Conservation (phyloP, 2,113 vertebrate genomes). For the Pelusios castaneus region DNA sequence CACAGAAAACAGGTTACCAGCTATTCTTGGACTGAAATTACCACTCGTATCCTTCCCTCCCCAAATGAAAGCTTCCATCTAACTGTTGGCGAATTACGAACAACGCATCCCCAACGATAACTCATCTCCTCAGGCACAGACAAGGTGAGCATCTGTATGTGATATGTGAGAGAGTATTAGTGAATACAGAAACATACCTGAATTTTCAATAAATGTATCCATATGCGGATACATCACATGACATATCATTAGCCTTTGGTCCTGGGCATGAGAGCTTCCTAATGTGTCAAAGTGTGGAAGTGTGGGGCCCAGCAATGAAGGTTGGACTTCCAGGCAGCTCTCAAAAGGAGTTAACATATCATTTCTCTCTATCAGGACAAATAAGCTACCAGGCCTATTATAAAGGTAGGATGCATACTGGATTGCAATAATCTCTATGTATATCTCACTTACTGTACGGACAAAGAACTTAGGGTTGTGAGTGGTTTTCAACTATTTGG, state of each 20-base stretch:
- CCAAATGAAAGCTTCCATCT: neutral
- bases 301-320: neutral
- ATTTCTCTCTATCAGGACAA: neutral
- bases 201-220: neutral
- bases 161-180: neutral
- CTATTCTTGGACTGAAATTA: neutral
- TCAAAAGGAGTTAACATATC: conserved; percentile 29
- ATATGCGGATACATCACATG: neutral
- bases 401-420: conserved; percentile 30
- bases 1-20: neutral
- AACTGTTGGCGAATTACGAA: conserved; percentile 8
- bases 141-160: neutral
- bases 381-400: neutral
- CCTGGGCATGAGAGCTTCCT: neutral
- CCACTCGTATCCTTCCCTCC: neutral
- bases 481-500: conserved; percentile 41
- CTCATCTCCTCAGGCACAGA: neutral
- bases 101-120: neutral
- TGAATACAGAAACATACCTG: conserved; percentile 40
- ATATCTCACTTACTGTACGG: neutral
- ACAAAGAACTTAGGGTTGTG: conserved; percentile 6
- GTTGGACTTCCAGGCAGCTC: conserved; percentile 55
- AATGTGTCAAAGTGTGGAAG: neutral
- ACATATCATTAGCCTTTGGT: neutral
- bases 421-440: conserved; percentile 11